Evolutionary conservation across 2,113 vertebrate genomes (phyloP), one percentile per base, ranked within the genome.

Genomic region (Heptranchias perlo): DNA sequence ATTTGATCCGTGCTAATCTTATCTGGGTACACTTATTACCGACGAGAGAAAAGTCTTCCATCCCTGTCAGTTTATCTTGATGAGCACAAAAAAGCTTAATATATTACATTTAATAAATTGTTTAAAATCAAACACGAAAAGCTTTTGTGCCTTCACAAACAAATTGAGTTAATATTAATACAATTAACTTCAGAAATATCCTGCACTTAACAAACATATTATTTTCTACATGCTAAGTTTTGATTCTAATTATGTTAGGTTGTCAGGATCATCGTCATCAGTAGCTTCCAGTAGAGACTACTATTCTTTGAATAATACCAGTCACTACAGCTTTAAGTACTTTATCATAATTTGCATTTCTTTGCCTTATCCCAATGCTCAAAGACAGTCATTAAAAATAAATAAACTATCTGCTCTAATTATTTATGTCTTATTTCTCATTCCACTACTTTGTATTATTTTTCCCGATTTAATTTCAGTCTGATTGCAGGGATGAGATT

Each of bases 251-350:
- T 64, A 21, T 62, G 39, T 14, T 21, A 82, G 6, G 39, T 39
- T 93, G 5, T 93, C 31, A 64, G 35, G 6, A 93, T 62, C 16
- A 93, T 10, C 3, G 78, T 82, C 47, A 44, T 82, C 39, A 82
- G 18, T 62, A 39, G 89, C 21, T 61, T 92, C 35, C 58, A 39
- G 18, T 23, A 39, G 89, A 93, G 54, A 61, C 18, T 39, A 28
- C 35, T 92, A 93, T 93, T 93, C 61, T 35, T 93, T 93, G 58
- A 62, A 62, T 93, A 93, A 23, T 92, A n/a, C 61, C 7, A 92
- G 61, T 25, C 89, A 44, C 35, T 35, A n/a, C 35, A 62, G 54
- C 18, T 62, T 62, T 93, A 93, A 93, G 18, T 93, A 82, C 47
- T 44, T 82, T 39, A 39, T 62, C 78, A 93, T 64, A 1, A 93